A percentile compares a stretch with the other conserved stretches of the same genome.
phyloP scores from a whole-genome alignment of 2,797 vertebrate genomes.

The Okamejei kenojei region DNA sequence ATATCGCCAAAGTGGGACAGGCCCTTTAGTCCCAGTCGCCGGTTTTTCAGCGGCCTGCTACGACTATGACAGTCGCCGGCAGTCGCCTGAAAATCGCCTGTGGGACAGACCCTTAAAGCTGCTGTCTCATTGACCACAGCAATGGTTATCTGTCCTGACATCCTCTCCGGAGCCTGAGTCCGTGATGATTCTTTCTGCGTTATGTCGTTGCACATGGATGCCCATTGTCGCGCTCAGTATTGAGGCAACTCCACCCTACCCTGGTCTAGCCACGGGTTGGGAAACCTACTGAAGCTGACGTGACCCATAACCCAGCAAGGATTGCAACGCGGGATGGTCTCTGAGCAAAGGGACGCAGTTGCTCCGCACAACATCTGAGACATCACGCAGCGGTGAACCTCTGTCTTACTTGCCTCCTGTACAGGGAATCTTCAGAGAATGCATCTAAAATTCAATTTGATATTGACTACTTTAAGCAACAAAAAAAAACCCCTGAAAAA shows the following conservation, averaged over 20 bases:
- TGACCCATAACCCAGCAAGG: neutral
- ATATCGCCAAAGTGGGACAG: no score
- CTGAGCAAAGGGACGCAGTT: neutral
- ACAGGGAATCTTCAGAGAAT: no score
- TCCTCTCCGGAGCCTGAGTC: neutral
- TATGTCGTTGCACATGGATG: no score
- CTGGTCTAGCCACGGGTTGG: neutral
- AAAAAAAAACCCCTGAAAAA: neutral
- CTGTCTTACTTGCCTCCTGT: neutral
- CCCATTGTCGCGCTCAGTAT: neutral
- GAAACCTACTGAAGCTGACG: neutral
- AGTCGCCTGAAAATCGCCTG: no score
- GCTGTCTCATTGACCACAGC: neutral
- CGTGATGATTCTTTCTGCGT: no score
- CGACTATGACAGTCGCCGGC: no score
- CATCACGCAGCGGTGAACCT: neutral
- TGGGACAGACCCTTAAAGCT: neutral
- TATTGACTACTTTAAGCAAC: no score
- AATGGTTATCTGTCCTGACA: neutral
- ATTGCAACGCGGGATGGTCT: no score
- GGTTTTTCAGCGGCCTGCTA: no score
- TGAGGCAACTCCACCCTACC: neutral
- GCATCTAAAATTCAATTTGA: conserved; percentile 2
- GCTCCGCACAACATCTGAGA: neutral
- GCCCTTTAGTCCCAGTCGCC: no score